Conservation (phyloP, 1,140 invertebrate species). For the Tetramorium simillimum region DNA sequence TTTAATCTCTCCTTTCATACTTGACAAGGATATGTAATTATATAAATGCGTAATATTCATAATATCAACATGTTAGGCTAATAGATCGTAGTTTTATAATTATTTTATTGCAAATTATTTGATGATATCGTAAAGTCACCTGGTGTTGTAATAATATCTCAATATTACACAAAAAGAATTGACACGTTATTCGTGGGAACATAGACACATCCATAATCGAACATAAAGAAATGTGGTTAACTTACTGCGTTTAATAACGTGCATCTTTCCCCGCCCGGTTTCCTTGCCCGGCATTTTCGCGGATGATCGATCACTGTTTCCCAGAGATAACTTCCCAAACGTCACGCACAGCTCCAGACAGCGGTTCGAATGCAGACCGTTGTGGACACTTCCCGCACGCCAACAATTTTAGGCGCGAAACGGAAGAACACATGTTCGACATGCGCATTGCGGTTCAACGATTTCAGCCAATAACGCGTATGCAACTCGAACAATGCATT, state of each 20-base stretch:
- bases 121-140: background rate
- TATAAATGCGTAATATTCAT: background rate
- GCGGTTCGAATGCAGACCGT: no score
- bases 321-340: background rate
- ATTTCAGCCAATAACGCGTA: background rate
- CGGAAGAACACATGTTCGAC: slow-evolving; percentile 24
- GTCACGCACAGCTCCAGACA: background rate
- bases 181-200: background rate
- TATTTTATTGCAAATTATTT: slow-evolving; percentile 2
- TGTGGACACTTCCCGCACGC: no score
- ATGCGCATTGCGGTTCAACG: background rate
- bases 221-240: slow-evolving; percentile 32
- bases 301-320: background rate
- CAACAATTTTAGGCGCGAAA: slow-evolving; percentile 41
- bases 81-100: background rate
- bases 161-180: background rate
- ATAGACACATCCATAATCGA: background rate
- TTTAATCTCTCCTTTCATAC: background rate
- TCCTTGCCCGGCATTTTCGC: slow-evolving; percentile 53
- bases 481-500: background rate
- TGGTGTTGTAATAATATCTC: background rate
- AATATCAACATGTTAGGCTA: background rate
- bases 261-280: slow-evolving; percentile 80
- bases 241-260: slow-evolving; percentile 86
- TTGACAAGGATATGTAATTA: background rate